Percentiles rank a stretch among this genome's conserved stretches.
Conservation (phyloP, 37 sponge, comb jelly and placozoan species). For the Eunapius fragilis region DNA sequence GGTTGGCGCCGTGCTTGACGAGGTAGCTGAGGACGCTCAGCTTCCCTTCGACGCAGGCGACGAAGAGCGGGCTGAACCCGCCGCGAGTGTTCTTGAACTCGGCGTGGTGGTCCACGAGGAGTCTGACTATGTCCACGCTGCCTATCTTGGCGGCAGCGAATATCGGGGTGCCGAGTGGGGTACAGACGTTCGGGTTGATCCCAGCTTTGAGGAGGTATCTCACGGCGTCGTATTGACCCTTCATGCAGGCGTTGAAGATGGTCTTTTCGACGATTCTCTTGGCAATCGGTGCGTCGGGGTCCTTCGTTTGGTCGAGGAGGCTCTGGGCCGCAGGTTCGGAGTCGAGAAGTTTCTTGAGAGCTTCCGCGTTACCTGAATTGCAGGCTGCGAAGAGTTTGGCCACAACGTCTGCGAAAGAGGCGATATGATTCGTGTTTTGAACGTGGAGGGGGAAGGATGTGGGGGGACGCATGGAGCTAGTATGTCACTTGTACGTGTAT, state of each 20-base stretch:
- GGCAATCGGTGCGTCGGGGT: slow-evolving; percentile 28
- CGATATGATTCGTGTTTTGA: too few relatives aligned
- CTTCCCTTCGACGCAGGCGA: slow-evolving; percentile 70
- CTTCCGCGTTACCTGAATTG: slow-evolving; percentile 35
- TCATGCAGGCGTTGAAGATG: slow-evolving; percentile 48
- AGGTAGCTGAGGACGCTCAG: slow-evolving; percentile 76
- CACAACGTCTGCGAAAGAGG: slow-evolving; percentile 57
- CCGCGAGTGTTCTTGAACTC: slow-evolving; percentile 45
- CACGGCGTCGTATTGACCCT: slow-evolving; percentile 50
- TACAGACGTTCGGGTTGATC: slow-evolving; percentile 43
- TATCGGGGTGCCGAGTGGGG: slow-evolving; percentile 67
- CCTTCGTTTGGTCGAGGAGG: slow-evolving; percentile 55
- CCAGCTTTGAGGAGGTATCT: slow-evolving; percentile 49
- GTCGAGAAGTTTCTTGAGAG: slow-evolving; percentile 32
- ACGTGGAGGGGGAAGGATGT: too few relatives aligned
- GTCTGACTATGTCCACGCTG: slow-evolving; percentile 55
- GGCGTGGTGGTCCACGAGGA: slow-evolving; percentile 60
- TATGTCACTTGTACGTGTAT: slow-evolving; percentile 12
- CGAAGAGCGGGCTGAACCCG: slow-evolving; percentile 73
- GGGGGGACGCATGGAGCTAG: background rate
- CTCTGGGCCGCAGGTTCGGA: slow-evolving; percentile 26
- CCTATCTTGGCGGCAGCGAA: slow-evolving; percentile 77
- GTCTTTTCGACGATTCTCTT: slow-evolving; percentile 74
- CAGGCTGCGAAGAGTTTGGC: slow-evolving; percentile 55
- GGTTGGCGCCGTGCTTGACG: slow-evolving; percentile 62